phyloP scores from a whole-genome alignment of 2,113 vertebrate genomes.

The Plotosus lineatus region DNA sequence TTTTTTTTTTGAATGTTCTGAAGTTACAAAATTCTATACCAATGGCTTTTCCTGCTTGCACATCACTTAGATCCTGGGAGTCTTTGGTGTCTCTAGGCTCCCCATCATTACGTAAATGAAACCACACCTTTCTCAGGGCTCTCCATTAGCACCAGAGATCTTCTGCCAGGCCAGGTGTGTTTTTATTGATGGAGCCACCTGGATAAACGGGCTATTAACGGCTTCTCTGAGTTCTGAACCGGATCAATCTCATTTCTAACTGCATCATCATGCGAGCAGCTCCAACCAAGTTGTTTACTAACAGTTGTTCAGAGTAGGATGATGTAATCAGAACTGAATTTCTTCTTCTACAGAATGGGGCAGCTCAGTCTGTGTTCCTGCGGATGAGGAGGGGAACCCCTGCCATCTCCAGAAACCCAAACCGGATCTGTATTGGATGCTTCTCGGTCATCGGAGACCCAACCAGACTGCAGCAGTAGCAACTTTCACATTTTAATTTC shows the following conservation, averaged over 20 bases:
- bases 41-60: too few species aligned
- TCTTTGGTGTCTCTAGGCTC: too few species aligned
- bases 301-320: neutral
- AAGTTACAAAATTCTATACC: too few species aligned
- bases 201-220: neutral
- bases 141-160: too few species aligned
- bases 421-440: slow-evolving; percentile 53
- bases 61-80: too few species aligned
- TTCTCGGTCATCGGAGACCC: slow-evolving; percentile 61
- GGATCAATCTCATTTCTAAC: neutral
- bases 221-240: neutral
- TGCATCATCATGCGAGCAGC: neutral
- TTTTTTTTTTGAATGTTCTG: too few species aligned
- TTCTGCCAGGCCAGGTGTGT: neutral
- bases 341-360: slow-evolving; percentile 20
- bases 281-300: too few species aligned
- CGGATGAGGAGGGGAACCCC: slow-evolving; percentile 46
- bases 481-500: neutral
- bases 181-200: neutral
- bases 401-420: slow-evolving; percentile 40
- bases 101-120: too few species aligned
- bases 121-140: too few species aligned
- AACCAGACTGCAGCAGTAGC: slow-evolving; percentile 39
- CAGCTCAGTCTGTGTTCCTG: slow-evolving; percentile 9
- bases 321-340: neutral